Evolutionary conservation across 2,888 invertebrate species (phyloP), one percentile per base, ranked within the genome.

Genomic region (Hermodice carunculata): DNA sequence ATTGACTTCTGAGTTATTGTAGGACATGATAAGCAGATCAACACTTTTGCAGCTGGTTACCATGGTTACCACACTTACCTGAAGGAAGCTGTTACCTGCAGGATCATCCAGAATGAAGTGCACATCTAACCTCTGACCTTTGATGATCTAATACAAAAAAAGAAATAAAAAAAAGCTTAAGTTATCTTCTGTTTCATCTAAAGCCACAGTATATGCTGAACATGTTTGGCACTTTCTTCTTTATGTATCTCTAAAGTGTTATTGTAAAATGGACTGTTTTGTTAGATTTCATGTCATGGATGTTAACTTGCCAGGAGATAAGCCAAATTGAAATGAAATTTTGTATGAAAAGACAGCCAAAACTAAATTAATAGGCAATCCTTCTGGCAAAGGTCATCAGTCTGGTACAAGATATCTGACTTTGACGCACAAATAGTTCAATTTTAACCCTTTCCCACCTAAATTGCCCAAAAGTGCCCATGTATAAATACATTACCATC

Each of bases 1-100:
- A n/a, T n/a, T n/a, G n/a, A n/a, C n/a, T n/a, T n/a, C n/a, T n/a
- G n/a, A n/a, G n/a, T n/a, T n/a, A n/a, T n/a, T n/a, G n/a, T n/a
- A n/a, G n/a, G n/a, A n/a, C n/a, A n/a, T n/a, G n/a, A n/a, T n/a
- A n/a, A n/a, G n/a, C n/a, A n/a, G n/a, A n/a, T n/a, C n/a, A n/a
- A n/a, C n/a, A n/a, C n/a, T n/a, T n/a, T n/a, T n/a, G n/a, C n/a
- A n/a, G n/a, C n/a, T n/a, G n/a, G 11, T 22, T 22, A 11, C 26
- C 62, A 29, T n/a, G n/a, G n/a, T n/a, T 26, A 28, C n/a, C 3
- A 32, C 19, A 28, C 26, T 24, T 71, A 83, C 84, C 88, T 95
- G 94, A 46, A 98, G 89, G 83, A 97, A 98, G 71, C 96, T 97
- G 87, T 98, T 98, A 0, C 99, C 99, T 8, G 98, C 95, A 1